Evolutionary conservation across 1,140 invertebrate species (phyloP), one percentile per base, ranked within the genome.

Genomic region (Chymomyza costata): DNA sequence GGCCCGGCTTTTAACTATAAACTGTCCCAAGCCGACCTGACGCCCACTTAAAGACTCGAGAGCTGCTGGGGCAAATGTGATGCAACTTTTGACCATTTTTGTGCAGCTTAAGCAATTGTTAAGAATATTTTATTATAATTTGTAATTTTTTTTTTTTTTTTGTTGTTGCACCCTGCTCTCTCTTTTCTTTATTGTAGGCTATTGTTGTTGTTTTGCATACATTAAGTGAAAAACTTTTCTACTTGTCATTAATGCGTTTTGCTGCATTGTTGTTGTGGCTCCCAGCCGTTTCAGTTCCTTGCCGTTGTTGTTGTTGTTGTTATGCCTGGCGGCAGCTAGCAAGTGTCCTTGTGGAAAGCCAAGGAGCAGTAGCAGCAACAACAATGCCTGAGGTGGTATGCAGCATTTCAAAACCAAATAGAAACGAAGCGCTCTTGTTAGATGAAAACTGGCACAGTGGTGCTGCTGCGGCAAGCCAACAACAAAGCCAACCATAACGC

Each of bases 191-290:
- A 34, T n/a, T n/a, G 17, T 52, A 31, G 21, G 15, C 47, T 49
- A 41, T 41, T 39, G 34, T 59, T 66, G 51, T n/a, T 66, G 38
- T 50, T 53, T 66, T 73, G 71, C 71, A 78, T 71, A 61, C 52
- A 78, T 76, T 78, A 76, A 76, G 71, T 76, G 54, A 71, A 78
- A 78, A 78, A 78, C 57, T 80, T 76, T 70, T 78, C 71, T 63
- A 76, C 73, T 80, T 76, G 73, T 78, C 73, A 80, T 78, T 78
- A 78, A 78, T 78, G 76, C 80, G 71, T 62, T 66, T 78, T 76
- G 66, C 66, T 71, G 3, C 21, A 60, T 78, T 78, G 53, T 51
- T 37, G 48, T 54, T 59, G 53, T 51, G 55, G 64, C 21, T 25
- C 3, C 21, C 21, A 25, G n/a, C n/a, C n/a, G n/a, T n/a, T n/a